A percentile compares a stretch with the other conserved stretches of the same genome.
These are phyloP conservation scores for Drosophila neutralis DNA, from an alignment of 2,888 invertebrate species.

Conservation along the genomic window DNA sequence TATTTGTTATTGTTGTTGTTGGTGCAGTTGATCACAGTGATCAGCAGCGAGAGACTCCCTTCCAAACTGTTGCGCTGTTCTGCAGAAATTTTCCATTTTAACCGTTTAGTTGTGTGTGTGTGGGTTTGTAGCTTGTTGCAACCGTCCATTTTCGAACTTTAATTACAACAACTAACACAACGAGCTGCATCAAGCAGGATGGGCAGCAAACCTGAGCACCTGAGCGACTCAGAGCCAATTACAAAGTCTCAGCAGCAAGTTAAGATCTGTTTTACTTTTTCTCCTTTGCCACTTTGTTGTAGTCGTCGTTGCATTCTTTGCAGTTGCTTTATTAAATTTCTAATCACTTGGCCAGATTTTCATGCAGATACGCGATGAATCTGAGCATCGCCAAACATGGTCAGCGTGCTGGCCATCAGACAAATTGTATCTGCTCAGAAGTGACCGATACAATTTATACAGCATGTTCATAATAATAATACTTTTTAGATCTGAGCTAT, in stretches of 20 bases:
- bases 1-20: constrained; percentile 23
- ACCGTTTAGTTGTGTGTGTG: constrained; percentile 44
- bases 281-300: constrained; percentile 44
- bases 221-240: constrained; percentile 54
- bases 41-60: constrained; percentile 57
- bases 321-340: constrained; percentile 66
- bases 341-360: constrained; percentile 54
- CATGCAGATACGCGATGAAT: constrained; percentile 36
- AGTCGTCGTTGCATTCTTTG: constrained; percentile 29
- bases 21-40: constrained; percentile 60
- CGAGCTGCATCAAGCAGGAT: constrained; percentile 56
- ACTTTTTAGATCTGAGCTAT: background rate
- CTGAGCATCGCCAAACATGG: constrained; percentile 12
- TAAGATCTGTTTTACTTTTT: constrained; percentile 54
- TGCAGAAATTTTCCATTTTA: constrained; percentile 57
- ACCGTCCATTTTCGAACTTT: constrained; percentile 73
- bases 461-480: background rate
- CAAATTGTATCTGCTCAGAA: background rate
- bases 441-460: background rate
- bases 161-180: constrained; percentile 76
- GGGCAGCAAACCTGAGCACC: constrained; percentile 32
- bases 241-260: constrained; percentile 59
- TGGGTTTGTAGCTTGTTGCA: constrained; percentile 44
- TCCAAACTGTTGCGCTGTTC: constrained; percentile 26
- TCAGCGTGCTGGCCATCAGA: background rate